These are phyloP conservation scores for Himalopsyche kuldschensis DNA, from an alignment of 2,888 invertebrate species.

Conservation along the genomic window DNA sequence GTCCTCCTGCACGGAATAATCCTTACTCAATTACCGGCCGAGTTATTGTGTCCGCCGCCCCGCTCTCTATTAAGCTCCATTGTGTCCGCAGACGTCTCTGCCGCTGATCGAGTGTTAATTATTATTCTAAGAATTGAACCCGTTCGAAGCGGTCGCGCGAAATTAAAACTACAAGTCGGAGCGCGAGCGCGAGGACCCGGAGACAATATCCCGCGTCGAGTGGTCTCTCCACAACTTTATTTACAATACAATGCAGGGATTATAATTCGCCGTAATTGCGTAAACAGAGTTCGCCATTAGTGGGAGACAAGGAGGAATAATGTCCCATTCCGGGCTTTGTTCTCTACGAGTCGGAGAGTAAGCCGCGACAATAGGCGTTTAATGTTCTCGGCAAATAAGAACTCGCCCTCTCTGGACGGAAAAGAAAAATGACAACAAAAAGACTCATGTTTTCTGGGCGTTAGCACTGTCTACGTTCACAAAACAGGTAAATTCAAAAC, in stretches of 20 bases:
- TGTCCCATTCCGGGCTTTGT: not conserved
- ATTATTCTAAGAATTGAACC: slow-evolving; percentile 31
- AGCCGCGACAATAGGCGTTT: not conserved
- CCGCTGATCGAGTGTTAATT: slow-evolving; percentile 40
- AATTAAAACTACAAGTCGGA: slow-evolving; percentile 6
- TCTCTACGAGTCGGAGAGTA: not conserved
- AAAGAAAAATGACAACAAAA: not conserved
- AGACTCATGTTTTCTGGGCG: not conserved
- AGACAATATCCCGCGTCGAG: not conserved
- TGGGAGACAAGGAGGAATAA: not conserved
- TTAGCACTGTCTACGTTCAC: not conserved
- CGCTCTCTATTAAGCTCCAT: slow-evolving; percentile 24
- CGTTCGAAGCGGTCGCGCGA: slow-evolving; percentile 9
- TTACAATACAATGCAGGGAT: not conserved
- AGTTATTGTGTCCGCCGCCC: slow-evolving; percentile 23
- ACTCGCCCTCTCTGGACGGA: not conserved
- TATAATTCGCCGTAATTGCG: slow-evolving; percentile 10
- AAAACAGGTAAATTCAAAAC: not conserved
- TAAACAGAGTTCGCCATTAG: slow-evolving; percentile 3
- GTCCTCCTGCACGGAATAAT: slow-evolving; percentile 22
- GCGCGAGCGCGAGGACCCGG: not conserved
- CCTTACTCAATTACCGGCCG: slow-evolving; percentile 38
- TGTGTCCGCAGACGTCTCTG: slow-evolving; percentile 28
- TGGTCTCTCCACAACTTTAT: slow-evolving; percentile 4
- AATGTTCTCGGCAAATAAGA: not conserved